A percentile compares a stretch with the other conserved stretches of the same genome.
Evolutionary conservation across 1,140 invertebrate genomes (phyloP).

Genomic region (Chironomus tepperi): DNA sequence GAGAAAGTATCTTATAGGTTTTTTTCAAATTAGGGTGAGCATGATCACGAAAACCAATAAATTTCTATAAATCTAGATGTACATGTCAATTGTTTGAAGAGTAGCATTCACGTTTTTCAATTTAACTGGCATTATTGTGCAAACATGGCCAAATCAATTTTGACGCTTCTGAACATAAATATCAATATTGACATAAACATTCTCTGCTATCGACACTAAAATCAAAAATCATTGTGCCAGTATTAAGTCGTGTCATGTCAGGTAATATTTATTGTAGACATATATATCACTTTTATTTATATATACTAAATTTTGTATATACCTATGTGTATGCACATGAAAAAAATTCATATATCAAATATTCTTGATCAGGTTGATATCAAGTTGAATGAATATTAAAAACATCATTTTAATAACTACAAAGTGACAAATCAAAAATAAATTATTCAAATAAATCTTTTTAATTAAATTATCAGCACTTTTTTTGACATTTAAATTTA

Average conservation of each 20-base stretch:
- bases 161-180: background rate
- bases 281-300: background rate
- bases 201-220: background rate
- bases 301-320: background rate
- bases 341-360: too few species aligned
- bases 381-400: too few species aligned
- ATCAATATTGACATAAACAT: background rate
- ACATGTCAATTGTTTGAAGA: background rate
- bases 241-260: conserved; percentile 1
- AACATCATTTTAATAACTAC: background rate
- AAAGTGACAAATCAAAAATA: background rate
- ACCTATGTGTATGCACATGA: too few species aligned
- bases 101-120: background rate
- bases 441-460: background rate
- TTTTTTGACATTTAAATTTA: background rate
- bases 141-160: conserved; percentile 12
- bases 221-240: conserved; percentile 13
- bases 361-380: too few species aligned
- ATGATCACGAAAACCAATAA: background rate
- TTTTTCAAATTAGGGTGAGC: too few species aligned
- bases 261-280: background rate
- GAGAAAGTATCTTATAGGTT: too few species aligned
- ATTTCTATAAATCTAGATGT: background rate
- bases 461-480: background rate
- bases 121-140: background rate